Evolutionary conservation across 2,888 invertebrate species (phyloP).

Genomic region (Noctua fimbriata): DNA sequence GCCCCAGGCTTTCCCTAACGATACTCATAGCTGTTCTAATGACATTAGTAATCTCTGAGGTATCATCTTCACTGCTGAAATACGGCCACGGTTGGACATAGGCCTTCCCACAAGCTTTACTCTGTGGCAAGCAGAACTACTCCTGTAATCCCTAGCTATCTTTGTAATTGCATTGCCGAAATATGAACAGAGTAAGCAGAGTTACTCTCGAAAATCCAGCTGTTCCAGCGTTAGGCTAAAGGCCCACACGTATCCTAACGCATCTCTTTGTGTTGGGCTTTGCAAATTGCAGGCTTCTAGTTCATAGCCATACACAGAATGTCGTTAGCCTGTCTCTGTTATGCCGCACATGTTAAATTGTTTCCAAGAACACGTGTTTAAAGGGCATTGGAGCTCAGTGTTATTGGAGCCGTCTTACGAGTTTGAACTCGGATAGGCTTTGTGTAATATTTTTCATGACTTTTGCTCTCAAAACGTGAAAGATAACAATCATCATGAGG

Average conservation of each 20-base stretch:
- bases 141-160: not conserved
- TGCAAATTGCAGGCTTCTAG: not conserved
- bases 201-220: not conserved
- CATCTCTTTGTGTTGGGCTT: not conserved
- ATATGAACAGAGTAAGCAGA: not conserved
- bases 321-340: not conserved
- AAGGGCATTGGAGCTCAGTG: too few relatives aligned
- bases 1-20: too few relatives aligned
- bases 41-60: not conserved
- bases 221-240: not conserved
- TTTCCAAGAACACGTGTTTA: too few relatives aligned
- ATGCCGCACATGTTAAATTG: not conserved
- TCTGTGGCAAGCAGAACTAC: not conserved
- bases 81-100: not conserved
- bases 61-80: not conserved
- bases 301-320: slow-evolving; percentile 2
- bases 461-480: too few relatives aligned
- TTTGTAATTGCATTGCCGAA: not conserved
- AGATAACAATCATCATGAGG: too few relatives aligned
- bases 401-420: too few relatives aligned
- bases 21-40: not conserved
- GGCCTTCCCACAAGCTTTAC: not conserved
- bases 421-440: too few relatives aligned
- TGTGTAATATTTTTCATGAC: too few relatives aligned
- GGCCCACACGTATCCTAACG: not conserved